Percentiles rank a stretch among this genome's conserved stretches.
Evolutionary conservation across 2,797 vertebrate genomes (phyloP).

Genomic region (Aselliscus stoliczkanus): DNA sequence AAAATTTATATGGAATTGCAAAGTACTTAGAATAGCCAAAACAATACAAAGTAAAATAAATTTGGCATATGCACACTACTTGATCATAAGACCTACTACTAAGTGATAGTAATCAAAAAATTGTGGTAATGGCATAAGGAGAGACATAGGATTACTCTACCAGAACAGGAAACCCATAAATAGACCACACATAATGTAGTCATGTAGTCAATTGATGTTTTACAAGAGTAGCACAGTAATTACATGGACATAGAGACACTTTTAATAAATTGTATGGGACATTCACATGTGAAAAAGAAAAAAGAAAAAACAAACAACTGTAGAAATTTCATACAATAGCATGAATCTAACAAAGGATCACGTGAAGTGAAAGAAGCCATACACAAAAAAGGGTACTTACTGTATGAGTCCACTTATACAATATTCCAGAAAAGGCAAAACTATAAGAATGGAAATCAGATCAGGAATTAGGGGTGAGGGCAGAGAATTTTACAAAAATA

Average conservation of each 20-base stretch:
- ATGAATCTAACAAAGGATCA: not conserved
- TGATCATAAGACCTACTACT: not conserved
- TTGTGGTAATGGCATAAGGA: not conserved
- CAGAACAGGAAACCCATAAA: not conserved
- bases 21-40: not conserved
- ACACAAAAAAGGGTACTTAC: not conserved
- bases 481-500: not conserved
- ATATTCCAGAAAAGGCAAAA: not conserved
- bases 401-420: not conserved
- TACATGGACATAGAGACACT: not conserved
- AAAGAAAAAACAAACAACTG: not conserved
- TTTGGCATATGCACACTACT: not conserved
- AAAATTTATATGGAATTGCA: not conserved
- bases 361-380: not conserved
- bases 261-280: not conserved
- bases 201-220: not conserved
- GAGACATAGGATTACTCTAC: not conserved
- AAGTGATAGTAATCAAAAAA: not conserved
- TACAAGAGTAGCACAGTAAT: not conserved
- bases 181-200: not conserved
- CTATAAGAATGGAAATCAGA: not conserved
- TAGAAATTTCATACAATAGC: not conserved
- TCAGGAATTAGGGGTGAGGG: not conserved
- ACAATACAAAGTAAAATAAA: not conserved
- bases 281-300: not conserved